phyloP scores from a whole-genome alignment of 2,797 vertebrate genomes.

The Sebastes trivittatus region DNA sequence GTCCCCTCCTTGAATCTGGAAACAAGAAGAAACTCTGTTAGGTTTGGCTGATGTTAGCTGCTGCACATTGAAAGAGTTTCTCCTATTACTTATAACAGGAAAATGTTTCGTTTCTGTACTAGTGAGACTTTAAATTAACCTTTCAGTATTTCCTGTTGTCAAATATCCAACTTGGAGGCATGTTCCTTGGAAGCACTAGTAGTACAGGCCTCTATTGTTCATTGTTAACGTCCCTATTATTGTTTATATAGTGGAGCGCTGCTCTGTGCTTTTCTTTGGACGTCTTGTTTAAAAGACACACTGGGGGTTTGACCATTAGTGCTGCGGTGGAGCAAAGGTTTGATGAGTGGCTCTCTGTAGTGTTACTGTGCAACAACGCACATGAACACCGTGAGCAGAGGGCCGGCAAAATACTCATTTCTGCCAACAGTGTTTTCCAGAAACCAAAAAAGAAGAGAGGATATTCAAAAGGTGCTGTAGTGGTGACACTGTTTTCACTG shows the following conservation, averaged over 20 bases:
- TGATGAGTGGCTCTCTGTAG: neutral
- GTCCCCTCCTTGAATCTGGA: conserved; percentile 97
- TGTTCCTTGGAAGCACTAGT: neutral
- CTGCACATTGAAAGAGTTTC: neutral
- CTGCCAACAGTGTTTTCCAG: neutral
- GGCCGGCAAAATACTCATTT: neutral
- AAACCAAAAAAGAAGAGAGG: neutral
- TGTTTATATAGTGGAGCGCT: neutral
- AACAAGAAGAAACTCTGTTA: neutral
- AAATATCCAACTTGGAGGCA: neutral
- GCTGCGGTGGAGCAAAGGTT: neutral
- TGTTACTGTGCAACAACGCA: neutral
- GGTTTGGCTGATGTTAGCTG: neutral
- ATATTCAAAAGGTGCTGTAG: neutral
- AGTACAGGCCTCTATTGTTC: conserved; percentile 40
- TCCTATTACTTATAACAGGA: neutral
- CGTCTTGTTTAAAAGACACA: conserved; percentile 26
- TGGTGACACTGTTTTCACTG: neutral
- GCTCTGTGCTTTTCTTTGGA: conserved; percentile 18
- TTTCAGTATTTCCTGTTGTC: neutral
- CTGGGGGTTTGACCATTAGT: neutral
- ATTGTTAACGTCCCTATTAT: conserved; percentile 24
- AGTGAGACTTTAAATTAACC: neutral
- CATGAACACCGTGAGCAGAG: neutral
- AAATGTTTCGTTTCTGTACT: neutral